Percentiles rank a stretch among this genome's conserved stretches.
phyloP scores from a whole-genome alignment of 2,113 vertebrate species.

The Benitochromis conjunctus region DNA sequence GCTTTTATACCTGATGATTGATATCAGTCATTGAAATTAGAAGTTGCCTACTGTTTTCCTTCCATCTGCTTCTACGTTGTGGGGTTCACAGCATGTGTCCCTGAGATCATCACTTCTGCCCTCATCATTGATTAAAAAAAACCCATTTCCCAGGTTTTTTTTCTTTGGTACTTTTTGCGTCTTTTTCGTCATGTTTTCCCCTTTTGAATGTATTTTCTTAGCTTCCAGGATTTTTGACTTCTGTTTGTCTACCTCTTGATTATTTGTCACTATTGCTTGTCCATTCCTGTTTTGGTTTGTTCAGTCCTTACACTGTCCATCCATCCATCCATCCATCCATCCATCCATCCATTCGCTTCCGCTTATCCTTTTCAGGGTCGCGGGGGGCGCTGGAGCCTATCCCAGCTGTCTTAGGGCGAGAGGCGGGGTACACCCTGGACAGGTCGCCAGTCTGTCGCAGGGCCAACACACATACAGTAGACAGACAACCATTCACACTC shows the following conservation, averaged over 20 bases:
- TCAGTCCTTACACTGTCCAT: background rate
- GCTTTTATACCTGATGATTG: background rate
- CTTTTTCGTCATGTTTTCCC: background rate
- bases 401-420: too few species aligned
- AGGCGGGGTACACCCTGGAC: too few species aligned
- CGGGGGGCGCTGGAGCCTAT: too few species aligned
- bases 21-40: background rate
- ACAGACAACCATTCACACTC: too few species aligned
- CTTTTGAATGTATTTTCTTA: background rate
- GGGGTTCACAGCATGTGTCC: background rate
- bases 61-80: background rate
- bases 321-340: too few species aligned
- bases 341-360: too few species aligned
- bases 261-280: background rate
- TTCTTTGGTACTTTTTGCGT: background rate
- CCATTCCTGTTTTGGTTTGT: background rate
- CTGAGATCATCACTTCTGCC: background rate
- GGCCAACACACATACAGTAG: too few species aligned
- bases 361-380: too few species aligned
- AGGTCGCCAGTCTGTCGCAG: too few species aligned
- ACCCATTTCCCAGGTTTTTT: background rate
- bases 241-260: background rate
- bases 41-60: background rate
- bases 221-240: background rate
- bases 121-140: background rate